Conservation (phyloP, 2,888 invertebrate species). For the Oeneis ivallda region DNA sequence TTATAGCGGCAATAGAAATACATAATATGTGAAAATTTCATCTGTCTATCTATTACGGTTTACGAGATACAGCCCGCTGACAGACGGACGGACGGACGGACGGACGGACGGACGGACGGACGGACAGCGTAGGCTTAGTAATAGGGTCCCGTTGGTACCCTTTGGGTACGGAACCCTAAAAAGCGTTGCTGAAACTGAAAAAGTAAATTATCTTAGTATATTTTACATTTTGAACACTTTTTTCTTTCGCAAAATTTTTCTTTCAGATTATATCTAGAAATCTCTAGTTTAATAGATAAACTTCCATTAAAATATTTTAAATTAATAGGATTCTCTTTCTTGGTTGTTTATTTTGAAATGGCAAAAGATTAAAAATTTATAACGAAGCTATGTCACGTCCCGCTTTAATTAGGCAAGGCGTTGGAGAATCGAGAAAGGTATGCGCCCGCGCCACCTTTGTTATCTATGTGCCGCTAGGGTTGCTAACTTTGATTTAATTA, state of each 20-base stretch:
- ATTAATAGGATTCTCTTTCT: constrained; percentile 16
- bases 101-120: too few relatives aligned
- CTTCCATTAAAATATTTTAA: not conserved
- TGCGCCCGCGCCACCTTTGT: constrained; percentile 58
- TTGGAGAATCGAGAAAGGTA: constrained; percentile 51
- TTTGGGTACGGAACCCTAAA: too few relatives aligned
- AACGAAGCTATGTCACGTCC: constrained; percentile 71
- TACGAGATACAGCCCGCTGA: too few relatives aligned
- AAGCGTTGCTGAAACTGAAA: too few relatives aligned
- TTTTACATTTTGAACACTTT: not conserved
- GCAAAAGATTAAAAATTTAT: constrained; percentile 72
- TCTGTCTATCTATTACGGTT: too few relatives aligned
- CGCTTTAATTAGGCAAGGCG: constrained; percentile 72
- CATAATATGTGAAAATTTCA: too few relatives aligned
- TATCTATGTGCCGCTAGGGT: constrained; percentile 46
- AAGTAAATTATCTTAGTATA: too few relatives aligned
- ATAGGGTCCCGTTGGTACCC: too few relatives aligned
- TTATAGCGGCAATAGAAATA: too few relatives aligned
- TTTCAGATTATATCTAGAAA: not conserved
- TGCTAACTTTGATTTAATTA: not conserved
- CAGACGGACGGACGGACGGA: too few relatives aligned
- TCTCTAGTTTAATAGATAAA: not conserved
- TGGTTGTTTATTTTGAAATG: constrained; percentile 39
- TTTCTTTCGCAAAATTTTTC: too few relatives aligned
- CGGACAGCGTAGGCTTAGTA: too few relatives aligned